Evolutionary conservation across 2,797 vertebrate genomes (phyloP), one percentile per base, ranked within the genome.

Genomic region (Poliocrania exsul): DNA sequence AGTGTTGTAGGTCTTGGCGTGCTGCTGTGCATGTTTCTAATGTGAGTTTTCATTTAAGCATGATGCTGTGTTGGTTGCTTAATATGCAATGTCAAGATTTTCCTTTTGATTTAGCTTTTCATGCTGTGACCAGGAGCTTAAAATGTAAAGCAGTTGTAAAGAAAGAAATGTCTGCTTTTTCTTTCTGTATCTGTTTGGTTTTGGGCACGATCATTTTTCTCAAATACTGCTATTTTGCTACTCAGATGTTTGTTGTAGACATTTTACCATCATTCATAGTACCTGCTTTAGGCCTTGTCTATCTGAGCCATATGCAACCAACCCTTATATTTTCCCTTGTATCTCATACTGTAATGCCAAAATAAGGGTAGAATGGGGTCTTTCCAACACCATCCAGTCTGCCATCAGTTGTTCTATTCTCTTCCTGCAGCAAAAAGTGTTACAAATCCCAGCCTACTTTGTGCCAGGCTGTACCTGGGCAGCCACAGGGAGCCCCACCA

Each of bases 51-150:
- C 46, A 20, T 88, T 89, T 90, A 35, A 83, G 31, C 16, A 6
- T 29, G n/a, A 23, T 81, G 16, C 14, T 51, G 26, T 66, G 10
- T 62, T 71, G 20, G 17, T 60, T 83, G 31, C 69, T 86, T 87
- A 86, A 60, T 58, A 50, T 49, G 16, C 38, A 73, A 2, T 72
- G 37, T 78, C 47, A 91, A 50, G 28, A 14, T 95, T 82, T 87
- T 82, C 23, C 50, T 94, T 89, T 79, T 77, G 53, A 50, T 93
- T 70, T 57, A 40, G 40, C 44, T 90, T 82, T 69, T 87, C 67
- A 21, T 74, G 71, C 57, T 83, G 50, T 82, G 86, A 46, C 42
- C 26, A 29, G 26, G n/a, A 86, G 18, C 46, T 93, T 77, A 66
- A 60, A 78, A 53, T 29, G 13, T 56, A 69, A 70, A 74, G 19